Evolutionary conservation across 2,888 invertebrate species (phyloP).

Genomic region (Zeuzera pyrina): DNA sequence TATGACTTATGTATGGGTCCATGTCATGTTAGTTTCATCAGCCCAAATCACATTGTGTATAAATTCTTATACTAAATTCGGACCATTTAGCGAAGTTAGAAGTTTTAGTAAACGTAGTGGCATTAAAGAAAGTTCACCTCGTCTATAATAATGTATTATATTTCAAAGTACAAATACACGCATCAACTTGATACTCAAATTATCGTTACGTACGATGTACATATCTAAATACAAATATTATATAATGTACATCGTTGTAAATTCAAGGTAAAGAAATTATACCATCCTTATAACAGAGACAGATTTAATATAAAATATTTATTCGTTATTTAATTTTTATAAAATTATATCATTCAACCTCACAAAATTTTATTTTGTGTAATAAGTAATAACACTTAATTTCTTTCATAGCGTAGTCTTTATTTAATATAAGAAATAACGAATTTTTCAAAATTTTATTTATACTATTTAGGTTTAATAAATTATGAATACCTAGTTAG

Average conservation of each 20-base stretch:
- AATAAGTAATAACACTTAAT: too few relatives aligned
- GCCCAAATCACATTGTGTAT: conserved; percentile 22
- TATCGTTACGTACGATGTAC: background rate
- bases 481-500: too few relatives aligned
- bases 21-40: conserved; percentile 19
- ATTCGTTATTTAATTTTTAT: too few relatives aligned
- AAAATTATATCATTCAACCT: too few relatives aligned
- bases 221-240: background rate
- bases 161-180: conserved; percentile 49
- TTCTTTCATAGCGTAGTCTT: too few relatives aligned
- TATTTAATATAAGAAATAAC: too few relatives aligned
- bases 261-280: too few relatives aligned
- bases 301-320: too few relatives aligned
- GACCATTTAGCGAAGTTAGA: conserved; percentile 57
- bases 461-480: background rate
- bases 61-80: conserved; percentile 40
- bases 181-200: conserved; percentile 7
- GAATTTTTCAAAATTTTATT: conserved; percentile 12
- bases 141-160: conserved; percentile 35
- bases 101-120: conserved; percentile 34
- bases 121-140: conserved; percentile 25
- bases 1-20: conserved; percentile 23
- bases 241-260: too few relatives aligned
- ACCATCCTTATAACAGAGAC: too few relatives aligned
- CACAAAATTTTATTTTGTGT: too few relatives aligned